A percentile compares a stretch with the other conserved stretches of the same genome.
Conservation (phyloP, 2,888 invertebrate genomes). For the Pterostichus niger region DNA sequence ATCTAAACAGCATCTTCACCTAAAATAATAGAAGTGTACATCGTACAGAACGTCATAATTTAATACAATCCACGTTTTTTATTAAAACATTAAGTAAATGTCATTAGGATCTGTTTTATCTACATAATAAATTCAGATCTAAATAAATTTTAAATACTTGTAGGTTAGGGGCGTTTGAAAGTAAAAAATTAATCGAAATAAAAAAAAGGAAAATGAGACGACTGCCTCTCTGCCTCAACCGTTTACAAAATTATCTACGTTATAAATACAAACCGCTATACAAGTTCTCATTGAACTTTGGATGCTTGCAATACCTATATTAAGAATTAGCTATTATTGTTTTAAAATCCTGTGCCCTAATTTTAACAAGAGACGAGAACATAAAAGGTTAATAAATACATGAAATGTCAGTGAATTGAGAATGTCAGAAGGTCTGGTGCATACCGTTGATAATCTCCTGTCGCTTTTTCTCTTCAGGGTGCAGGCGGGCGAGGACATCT, state of each 20-base stretch:
- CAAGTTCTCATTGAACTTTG: not conserved
- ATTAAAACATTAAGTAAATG: too few relatives aligned
- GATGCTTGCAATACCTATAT: not conserved
- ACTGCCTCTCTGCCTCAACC: too few relatives aligned
- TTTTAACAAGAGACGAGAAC: constrained; percentile 17
- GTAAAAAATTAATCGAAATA: too few relatives aligned
- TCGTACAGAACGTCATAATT: too few relatives aligned
- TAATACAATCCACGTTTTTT: too few relatives aligned
- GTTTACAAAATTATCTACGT: constrained; percentile 3
- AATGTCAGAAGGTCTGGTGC: constrained; percentile 64
- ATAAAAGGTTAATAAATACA: constrained; percentile 36
- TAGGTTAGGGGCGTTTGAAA: too few relatives aligned
- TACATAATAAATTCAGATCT: too few relatives aligned
- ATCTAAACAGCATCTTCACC: too few relatives aligned
- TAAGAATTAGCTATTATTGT: constrained; percentile 20
- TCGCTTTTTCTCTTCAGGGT: constrained; percentile 91
- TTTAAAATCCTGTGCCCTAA: not conserved
- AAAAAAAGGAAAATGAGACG: too few relatives aligned
- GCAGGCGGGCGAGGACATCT: constrained; percentile 86
- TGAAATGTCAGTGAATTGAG: constrained; percentile 17
- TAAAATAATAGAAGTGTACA: too few relatives aligned
- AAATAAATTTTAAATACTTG: too few relatives aligned
- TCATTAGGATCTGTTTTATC: too few relatives aligned
- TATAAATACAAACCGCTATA: not conserved
- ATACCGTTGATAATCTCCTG: constrained; percentile 95